phyloP scores from a whole-genome alignment of 2,888 invertebrate genomes.

The Rambutsinella grinnellia region DNA sequence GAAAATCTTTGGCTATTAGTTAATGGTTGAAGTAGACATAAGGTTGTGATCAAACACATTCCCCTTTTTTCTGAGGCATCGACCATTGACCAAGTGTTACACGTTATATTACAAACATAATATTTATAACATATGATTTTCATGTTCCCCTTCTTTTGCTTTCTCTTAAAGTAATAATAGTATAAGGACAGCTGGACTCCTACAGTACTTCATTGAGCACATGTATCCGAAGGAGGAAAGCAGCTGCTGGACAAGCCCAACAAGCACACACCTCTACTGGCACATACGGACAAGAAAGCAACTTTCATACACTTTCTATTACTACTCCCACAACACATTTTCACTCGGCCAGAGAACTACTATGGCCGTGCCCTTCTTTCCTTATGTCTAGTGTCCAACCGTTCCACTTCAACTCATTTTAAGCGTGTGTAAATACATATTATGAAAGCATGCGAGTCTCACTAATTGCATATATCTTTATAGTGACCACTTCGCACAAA shows the following conservation, averaged over 20 bases:
- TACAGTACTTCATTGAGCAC: not conserved
- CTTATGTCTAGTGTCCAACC: not conserved
- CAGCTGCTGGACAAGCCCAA: not conserved
- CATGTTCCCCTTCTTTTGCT: conserved; percentile 3
- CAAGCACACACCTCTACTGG: not conserved
- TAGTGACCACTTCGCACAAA: no score
- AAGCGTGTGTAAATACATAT: not conserved
- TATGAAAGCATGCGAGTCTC: no score
- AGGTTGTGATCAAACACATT: no score
- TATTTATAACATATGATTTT: no score
- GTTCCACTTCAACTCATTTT: not conserved
- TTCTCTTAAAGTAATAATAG: not conserved
- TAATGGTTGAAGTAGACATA: no score
- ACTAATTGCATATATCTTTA: no score
- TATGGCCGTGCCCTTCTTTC: not conserved
- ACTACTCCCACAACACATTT: not conserved
- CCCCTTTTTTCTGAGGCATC: no score
- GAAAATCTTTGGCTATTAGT: no score
- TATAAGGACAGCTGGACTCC: not conserved
- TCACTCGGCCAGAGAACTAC: no score
- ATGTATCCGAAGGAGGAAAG: not conserved
- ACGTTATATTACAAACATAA: no score
- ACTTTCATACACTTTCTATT: not conserved
- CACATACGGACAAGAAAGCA: not conserved
- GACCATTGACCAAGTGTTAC: no score